Base-by-base conservation (phyloP, 2,797 vertebrate species). In the Microctenopoma stevenorrisi region DNA sequence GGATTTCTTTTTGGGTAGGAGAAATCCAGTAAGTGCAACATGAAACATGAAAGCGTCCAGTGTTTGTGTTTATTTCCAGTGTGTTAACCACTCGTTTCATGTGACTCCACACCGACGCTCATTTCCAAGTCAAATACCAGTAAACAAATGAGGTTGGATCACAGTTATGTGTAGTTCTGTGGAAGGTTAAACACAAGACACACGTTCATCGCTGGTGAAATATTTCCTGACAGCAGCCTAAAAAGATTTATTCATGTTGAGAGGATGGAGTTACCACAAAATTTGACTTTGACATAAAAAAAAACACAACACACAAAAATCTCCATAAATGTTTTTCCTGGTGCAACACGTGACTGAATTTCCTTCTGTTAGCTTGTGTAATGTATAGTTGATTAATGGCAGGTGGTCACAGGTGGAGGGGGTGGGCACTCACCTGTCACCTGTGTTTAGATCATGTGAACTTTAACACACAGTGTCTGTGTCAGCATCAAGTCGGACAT, bases 81-180 rank as follows among this genome's bases (percentile, higher is more conserved):
- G 22, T 40, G 4, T 25, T 47, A 16, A 4, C 28, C 37, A 12
- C 9, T 11, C 1, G 35, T 11, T 0, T 40, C n/a, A 16, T 30
- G n/a, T 22, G 18, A 25, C 15, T 0, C 1, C 2, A 5, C 51
- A 5, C 51, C 30, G 10, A 5, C 0, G 8, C 37, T 72, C 35
- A 75, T 82, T 82, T 78, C 16, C 68, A 65, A 82, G 72, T 75
- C 80, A 82, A 82, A 82, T 75, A 15, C 10, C 7, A 13, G 7
- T 48, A 66, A 74, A 50, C 75, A 82, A 78, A 82, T 60, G 15
- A 78, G 66, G 0, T 54, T 2, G 1, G 13, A 16, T 43, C 54
- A 52, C 13, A 15, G 42, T 43, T 1, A 4, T 14, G 14, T 3
- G 13, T 7, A 42, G 4, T 3, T 18, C 15, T 10, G n/a, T 4